These are phyloP conservation scores for Nomada flava DNA, from an alignment of 2,888 invertebrate genomes.

Conservation along the genomic window DNA sequence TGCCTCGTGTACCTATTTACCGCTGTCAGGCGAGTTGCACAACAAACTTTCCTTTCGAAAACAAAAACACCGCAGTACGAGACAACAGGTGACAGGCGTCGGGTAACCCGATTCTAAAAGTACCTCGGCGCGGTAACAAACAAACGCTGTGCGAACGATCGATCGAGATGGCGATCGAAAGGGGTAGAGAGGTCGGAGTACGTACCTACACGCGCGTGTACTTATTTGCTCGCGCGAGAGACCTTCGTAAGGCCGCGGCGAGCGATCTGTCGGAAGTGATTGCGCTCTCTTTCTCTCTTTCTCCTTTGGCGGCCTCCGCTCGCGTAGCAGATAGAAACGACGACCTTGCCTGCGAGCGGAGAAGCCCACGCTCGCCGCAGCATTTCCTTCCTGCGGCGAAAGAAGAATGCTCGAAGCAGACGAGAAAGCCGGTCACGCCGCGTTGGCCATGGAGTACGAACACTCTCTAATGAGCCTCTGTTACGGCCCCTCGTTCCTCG, in stretches of 20 bases:
- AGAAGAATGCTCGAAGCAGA: constrained; percentile 80
- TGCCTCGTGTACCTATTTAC: not conserved
- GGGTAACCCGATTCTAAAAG: not conserved
- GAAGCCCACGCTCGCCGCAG: constrained; percentile 70
- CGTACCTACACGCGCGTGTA: too few relatives aligned
- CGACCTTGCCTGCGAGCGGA: constrained; percentile 81
- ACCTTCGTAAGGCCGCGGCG: constrained; percentile 58
- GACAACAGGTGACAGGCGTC: not conserved
- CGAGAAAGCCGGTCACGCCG: constrained; percentile 84
- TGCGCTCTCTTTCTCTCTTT: not conserved
- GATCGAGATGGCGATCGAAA: not conserved
- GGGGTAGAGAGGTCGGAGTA: constrained; percentile 12
- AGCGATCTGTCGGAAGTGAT: constrained; percentile 39
- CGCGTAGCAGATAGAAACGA: constrained; percentile 67
- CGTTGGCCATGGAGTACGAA: constrained; percentile 83
- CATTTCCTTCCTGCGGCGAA: constrained; percentile 77
- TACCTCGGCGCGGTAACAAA: not conserved
- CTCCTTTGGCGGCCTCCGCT: not conserved
- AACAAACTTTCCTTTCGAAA: not conserved
- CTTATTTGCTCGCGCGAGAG: constrained; percentile 20
- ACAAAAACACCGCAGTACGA: not conserved
- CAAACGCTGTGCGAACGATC: not conserved
- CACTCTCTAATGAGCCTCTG: constrained; percentile 83
- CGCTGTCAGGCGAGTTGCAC: not conserved
- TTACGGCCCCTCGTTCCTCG: constrained; percentile 72